phyloP scores from a whole-genome alignment of 2,797 vertebrate genomes.

The Liasis olivaceus region DNA sequence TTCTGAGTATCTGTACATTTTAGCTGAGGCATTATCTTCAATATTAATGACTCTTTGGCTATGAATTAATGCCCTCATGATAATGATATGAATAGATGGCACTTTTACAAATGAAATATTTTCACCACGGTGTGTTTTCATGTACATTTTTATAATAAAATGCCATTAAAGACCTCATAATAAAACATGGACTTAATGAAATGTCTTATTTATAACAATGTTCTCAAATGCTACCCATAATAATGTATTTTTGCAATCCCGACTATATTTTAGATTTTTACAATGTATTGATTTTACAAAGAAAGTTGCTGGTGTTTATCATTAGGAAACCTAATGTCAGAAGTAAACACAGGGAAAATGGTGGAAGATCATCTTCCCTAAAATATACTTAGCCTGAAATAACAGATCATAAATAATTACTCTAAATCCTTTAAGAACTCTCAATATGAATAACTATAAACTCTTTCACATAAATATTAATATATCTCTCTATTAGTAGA shows the following conservation, averaged over 20 bases:
- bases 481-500: neutral
- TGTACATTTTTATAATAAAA: slow-evolving; percentile 6
- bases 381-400: neutral
- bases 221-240: neutral
- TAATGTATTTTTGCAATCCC: neutral
- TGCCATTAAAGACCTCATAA: neutral
- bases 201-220: neutral
- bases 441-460: neutral
- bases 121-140: neutral
- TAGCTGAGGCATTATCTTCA: neutral
- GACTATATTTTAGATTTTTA: neutral
- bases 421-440: neutral
- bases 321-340: neutral
- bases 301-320: neutral
- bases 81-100: neutral
- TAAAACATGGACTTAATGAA: neutral
- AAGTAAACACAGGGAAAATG: neutral
- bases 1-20: neutral
- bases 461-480: neutral
- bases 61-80: neutral
- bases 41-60: neutral
- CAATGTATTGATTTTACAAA: neutral
- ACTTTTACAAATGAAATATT: neutral
- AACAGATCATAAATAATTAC: neutral
- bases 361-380: slow-evolving; percentile 10